Base-by-base conservation (phyloP, 2,797 vertebrate species). In the Erpetoichthys calabaricus region DNA sequence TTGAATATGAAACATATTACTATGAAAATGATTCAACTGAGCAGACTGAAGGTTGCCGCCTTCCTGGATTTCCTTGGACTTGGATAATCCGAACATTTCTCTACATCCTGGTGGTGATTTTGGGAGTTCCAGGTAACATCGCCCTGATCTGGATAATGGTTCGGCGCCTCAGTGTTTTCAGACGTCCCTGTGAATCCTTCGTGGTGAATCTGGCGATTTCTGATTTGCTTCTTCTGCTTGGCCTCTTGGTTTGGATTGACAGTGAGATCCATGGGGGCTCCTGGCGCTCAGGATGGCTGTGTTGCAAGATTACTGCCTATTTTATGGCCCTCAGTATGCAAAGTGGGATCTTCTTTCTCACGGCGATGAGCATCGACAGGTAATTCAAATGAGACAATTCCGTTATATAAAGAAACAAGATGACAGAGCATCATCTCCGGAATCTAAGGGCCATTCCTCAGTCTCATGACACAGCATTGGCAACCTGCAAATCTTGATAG, bases 301-400 rank as follows among this genome's bases (percentile, higher is more conserved):
- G 81, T 46, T 86, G 83, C 68, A 83, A 78, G 65, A 63, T 69
- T 3, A 85, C 80, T 57, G 81, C 80, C 64, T 85, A 79, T 41
- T 8, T 76, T 51, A 82, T 85, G 70, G 75, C 82, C 0, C 78
- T 86, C 63, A 86, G 84, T 64, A 84, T 83, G 80, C 74, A 85
- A 66, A 77, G 80, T 68, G 83, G 64, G 42, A 69, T 82, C 64
- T 75, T 84, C 60, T 66, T 86, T 57, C 81, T 85, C 58, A 77
- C 73, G 1, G 80, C 81, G 6, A 83, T 86, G 81, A 84, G 83
- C 4, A 51, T 71, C 4, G 83, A 86, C 62, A 72, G 83, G 2
- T 84, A 79, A 49, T 49, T 25, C 25, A 25, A 25, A 25, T 25
- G 25, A 25, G 25, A 25, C 25, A 1, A 25, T 25, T 25, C 25